A percentile compares a stretch with the other conserved stretches of the same genome.
phyloP scores from a whole-genome alignment of 92 coral and sea anemone genomes.

The Siderastrea radians region DNA sequence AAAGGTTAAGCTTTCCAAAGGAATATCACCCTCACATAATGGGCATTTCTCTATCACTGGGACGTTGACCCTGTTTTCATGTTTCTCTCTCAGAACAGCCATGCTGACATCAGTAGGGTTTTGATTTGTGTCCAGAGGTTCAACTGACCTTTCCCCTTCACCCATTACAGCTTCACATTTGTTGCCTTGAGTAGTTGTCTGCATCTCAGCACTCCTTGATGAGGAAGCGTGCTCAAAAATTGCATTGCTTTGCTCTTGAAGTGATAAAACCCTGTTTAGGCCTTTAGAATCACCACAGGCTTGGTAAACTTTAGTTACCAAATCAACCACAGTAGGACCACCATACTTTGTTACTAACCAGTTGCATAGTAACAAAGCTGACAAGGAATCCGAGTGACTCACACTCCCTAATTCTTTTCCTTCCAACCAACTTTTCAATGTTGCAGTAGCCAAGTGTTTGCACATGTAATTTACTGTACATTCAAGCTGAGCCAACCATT shows the following conservation, averaged over 20 bases:
- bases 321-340: slow-evolving; percentile 3
- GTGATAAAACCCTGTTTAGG: neutral
- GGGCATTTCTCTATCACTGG: slow-evolving; percentile 52
- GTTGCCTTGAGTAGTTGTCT: neutral
- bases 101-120: neutral
- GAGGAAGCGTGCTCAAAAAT: neutral
- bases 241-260: neutral
- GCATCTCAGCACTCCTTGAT: neutral
- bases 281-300: slow-evolving; percentile 21
- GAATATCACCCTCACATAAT: slow-evolving; percentile 44
- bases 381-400: slow-evolving; percentile 29
- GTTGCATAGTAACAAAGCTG: slow-evolving; percentile 54
- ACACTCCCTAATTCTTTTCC: slow-evolving; percentile 20
- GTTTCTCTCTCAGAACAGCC: neutral
- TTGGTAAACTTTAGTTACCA: slow-evolving; percentile 12
- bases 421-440: slow-evolving; percentile 13
- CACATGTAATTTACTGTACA: slow-evolving; percentile 1
- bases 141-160: neutral
- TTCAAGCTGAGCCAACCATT: slow-evolving; percentile 19
- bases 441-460: slow-evolving; percentile 4
- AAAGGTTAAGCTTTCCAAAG: slow-evolving; percentile 35
- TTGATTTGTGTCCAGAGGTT: neutral
- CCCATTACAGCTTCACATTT: neutral
- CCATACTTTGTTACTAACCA: slow-evolving; percentile 47
- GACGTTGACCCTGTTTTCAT: neutral